Evolutionary conservation across 2,888 invertebrate species (phyloP), one percentile per base, ranked within the genome.

Genomic region (Spilarctia lutea): DNA sequence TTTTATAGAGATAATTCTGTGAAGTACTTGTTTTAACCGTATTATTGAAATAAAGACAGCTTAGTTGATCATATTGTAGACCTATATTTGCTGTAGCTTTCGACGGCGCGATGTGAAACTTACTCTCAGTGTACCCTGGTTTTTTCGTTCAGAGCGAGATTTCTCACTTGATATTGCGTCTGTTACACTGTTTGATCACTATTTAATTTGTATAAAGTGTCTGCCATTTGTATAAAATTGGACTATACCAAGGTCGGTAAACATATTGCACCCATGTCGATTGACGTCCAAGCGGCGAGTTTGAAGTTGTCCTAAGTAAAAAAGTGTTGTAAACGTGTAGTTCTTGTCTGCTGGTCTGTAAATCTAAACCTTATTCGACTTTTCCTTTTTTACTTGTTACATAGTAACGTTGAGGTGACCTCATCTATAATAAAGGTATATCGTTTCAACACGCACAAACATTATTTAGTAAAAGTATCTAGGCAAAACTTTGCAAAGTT

Each of bases 401-500:
- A 35, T 24, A 20, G n/a, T 56, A 4, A 11, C 4, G 18, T 52
- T 56, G 3, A 24, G 11, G 45, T 63, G 42, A 30, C 30, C 4
- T 42, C 30, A 42, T 71, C 11, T 45, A 63, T 42, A 39, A 18
- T 13, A 30, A 16, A 60, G 11, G 7, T 35, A 30, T 16, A 18
- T n/a, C 35, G 7, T 13, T 45, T 30, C 13, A 71, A 71, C 42
- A 71, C 60, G 71, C 60, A 60, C 11, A 42, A 4, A 3, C 63
- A 63, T 70, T 63, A 63, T 42, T 71, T 45, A 71, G 18, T 42
- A 4, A 10, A 63, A 30, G 30, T 71, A 39, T 33, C 69, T 69
- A n/a, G 13, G n/a, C 7, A 60, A 68, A 68, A 68, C 48, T 69
- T 69, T 69, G 52, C 27, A 20, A 73, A 63, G 42, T 63, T 56